Evolutionary conservation across 2,113 vertebrate genomes (phyloP).

Genomic region (Antechinus stuartii): DNA sequence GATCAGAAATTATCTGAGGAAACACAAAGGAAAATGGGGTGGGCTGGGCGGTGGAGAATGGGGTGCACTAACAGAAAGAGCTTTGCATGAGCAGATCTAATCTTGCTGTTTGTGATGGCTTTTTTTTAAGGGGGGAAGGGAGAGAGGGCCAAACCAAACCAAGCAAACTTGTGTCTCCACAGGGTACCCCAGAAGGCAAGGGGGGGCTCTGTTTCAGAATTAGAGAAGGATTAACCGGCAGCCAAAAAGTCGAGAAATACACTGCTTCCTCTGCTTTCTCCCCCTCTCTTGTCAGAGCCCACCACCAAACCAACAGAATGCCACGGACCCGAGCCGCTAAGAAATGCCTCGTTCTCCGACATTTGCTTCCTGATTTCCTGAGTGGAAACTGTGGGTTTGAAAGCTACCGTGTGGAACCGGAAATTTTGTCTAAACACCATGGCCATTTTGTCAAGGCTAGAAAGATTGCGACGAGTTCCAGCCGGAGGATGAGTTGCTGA

Average conservation of each 20-base stretch:
- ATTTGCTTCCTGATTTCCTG: background rate
- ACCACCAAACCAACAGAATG: background rate
- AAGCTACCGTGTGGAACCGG: background rate
- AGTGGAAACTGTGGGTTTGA: background rate
- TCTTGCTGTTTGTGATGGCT: rapidly evolving
- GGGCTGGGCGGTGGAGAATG: rapidly evolving
- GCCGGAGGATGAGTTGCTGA: background rate
- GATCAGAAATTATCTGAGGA: rapidly evolving
- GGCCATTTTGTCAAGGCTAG: background rate
- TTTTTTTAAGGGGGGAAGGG: background rate
- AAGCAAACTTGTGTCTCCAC: background rate
- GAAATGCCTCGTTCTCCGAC: rapidly evolving
- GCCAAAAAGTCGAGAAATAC: rapidly evolving
- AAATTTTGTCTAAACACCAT: background rate
- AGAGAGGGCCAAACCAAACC: background rate
- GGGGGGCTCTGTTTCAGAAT: background rate
- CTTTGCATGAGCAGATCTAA: background rate
- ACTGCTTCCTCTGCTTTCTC: background rate
- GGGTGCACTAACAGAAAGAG: rapidly evolving
- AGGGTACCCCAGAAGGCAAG: rapidly evolving
- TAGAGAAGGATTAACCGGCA: too few species aligned
- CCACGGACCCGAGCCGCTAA: background rate
- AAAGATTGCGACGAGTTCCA: background rate
- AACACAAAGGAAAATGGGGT: background rate
- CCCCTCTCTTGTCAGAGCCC: background rate